Conservation (phyloP, 2,113 vertebrate genomes). For the Thinocorus orbignyianus region DNA sequence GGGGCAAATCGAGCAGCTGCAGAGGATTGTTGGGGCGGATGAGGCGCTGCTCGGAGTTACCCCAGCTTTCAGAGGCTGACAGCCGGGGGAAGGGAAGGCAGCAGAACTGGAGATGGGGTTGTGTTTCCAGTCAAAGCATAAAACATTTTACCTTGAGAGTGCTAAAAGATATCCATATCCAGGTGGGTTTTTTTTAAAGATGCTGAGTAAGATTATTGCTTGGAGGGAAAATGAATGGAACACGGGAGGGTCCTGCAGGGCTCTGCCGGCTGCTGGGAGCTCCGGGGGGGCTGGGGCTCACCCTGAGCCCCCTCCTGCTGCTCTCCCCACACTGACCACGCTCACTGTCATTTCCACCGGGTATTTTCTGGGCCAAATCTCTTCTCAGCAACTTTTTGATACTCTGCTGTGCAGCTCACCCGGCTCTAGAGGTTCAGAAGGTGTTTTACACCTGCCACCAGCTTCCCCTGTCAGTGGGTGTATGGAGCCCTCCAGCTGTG, state of each 20-base stretch:
- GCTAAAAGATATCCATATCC: neutral
- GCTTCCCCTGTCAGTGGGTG: fast-evolving
- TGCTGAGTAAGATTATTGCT: neutral
- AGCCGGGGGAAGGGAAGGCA: no score
- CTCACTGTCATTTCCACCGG: fast-evolving
- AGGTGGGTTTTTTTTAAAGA: neutral
- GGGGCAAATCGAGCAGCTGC: neutral
- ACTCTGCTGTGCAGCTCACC: fast-evolving
- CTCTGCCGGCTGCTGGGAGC: neutral
- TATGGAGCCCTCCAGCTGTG: neutral
- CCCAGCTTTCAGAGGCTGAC: no score
- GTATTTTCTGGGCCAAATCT: neutral
- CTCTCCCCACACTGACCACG: fast-evolving
- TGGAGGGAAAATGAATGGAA: neutral
- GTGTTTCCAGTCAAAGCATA: neutral
- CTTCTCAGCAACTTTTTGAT: neutral
- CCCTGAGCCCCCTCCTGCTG: fast-evolving
- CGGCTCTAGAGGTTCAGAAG: fast-evolving
- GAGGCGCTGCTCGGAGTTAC: no score
- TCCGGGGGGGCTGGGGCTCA: neutral
- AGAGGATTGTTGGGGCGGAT: no score
- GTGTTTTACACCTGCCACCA: neutral
- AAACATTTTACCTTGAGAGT: neutral
- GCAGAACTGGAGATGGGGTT: neutral
- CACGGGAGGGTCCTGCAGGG: neutral